Evolutionary conservation across 92 coral and sea anemone species (phyloP), one percentile per base, ranked within the genome.

Genomic region (Palythoa caribaeorum): DNA sequence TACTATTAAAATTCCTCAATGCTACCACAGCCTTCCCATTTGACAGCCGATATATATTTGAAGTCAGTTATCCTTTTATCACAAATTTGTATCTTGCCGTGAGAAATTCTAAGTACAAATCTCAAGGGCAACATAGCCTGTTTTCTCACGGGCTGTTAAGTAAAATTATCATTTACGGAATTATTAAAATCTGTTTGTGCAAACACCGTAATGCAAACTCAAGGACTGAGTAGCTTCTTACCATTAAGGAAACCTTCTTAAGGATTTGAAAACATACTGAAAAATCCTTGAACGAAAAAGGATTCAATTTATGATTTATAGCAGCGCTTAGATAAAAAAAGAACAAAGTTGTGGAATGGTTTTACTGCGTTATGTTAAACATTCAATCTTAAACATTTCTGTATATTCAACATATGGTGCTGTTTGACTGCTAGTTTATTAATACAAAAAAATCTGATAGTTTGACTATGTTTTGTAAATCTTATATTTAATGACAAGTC

Each of bases 111-210:
- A 76, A 92, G 87, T 89, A 93, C 94, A 95, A 71, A 94, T 85
- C 89, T 92, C 90, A 93, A 90, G 88, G 89, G 78, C 96, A 91
- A 88, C 98, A 95, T 91, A 88, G 89, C 90, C 92, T 88, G 71
- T 70, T 90, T 95, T 95, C 98, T 95, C 98, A 95, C 98, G 98
- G 96, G 92, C 90, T 91, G 96, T 95, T 95, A 89, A 76, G 94
- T 80, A 65, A 65, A 94, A 92, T 93, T 95, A 91, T 84, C 86
- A 91, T 91, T 87, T 83, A 91, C 68, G 68, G 87, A 84, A 84
- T 85, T 77, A 91, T 91, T 91, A 91, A 88, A 88, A 91, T 84
- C 84, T 85, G 60, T 91, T 87, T 91, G 69, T 88, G 79, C 84
- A 91, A 88, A 91, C 94, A 88, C 77, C 73, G 14, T 44, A 52